phyloP scores from a whole-genome alignment of 1,140 invertebrate species.

The Sycophila sp. region DNA sequence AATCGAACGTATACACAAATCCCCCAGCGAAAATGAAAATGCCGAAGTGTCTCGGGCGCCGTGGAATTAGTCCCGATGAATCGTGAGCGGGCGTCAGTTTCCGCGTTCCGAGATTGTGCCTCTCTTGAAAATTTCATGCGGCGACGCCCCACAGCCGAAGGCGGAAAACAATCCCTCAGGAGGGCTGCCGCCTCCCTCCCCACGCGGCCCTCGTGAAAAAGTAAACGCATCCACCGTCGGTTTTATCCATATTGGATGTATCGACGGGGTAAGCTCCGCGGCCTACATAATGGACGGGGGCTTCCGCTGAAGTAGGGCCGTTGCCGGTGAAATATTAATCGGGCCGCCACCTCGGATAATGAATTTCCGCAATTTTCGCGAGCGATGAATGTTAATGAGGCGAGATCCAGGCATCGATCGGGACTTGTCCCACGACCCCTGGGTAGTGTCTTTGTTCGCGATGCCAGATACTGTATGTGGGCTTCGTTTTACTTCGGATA shows the following conservation, averaged over 20 bases:
- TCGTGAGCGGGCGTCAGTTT: not conserved
- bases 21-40: constrained; percentile 36
- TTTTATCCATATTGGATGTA: not conserved
- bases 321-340: too few species aligned
- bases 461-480: too few species aligned
- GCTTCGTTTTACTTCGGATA: too few species aligned
- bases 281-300: not conserved
- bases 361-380: not conserved
- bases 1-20: too few species aligned
- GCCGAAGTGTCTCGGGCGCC: not conserved
- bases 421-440: too few species aligned
- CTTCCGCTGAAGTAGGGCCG: too few species aligned
- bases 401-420: too few species aligned
- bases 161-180: not conserved
- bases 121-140: not conserved
- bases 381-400: not conserved
- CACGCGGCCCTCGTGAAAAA: not conserved
- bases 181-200: too few species aligned
- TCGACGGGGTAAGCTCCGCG: not conserved
- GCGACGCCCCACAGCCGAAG: too few species aligned
- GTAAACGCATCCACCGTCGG: not conserved
- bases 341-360: too few species aligned
- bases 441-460: too few species aligned
- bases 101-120: not conserved
- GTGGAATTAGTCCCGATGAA: not conserved